Evolutionary conservation across 2,888 invertebrate genomes (phyloP), one percentile per base, ranked within the genome.

Genomic region (Campopleginae sp.): DNA sequence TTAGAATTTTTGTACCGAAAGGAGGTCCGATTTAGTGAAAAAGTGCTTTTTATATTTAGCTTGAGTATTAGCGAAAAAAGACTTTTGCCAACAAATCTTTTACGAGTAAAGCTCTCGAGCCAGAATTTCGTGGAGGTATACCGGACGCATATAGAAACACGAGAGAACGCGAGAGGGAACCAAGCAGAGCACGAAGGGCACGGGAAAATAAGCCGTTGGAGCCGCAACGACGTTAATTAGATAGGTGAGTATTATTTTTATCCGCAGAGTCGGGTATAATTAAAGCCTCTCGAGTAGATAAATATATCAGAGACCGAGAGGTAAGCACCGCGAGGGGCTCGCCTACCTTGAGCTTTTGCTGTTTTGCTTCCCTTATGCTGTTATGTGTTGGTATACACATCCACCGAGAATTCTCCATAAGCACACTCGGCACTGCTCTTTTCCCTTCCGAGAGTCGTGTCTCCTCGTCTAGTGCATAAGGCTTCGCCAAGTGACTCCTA

Each of bases 211-310:
- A 80, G 77, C 79, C 79, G 75, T 63, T 65, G 61, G 78, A 65
- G 79, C 78, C 72, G 86, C 86, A 86, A 84, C 86, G 86, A 86
- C 87, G 88, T 88, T 88, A 88, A 88, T 88, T 88, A 86, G 87
- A 88, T 87, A 88, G 86, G 84, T 86, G 84, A 77, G 87, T 87
- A 88, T 88, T 88, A 87, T 88, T 87, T 88, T 88, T 88, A 87
- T 88, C 86, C 87, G 87, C 85, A 86, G 87, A 88, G 87, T 86
- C 86, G 84, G 83, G 85, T 77, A 86, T 93, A 93, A 93, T 93
- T 93, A 93, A 93, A 93, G 93, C 92, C 93, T 92, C 92, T 92
- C 91, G 92, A 93, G 93, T 93, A 93, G 92, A 92, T 93, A 93
- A 93, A 93, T 93, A 93, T 93, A 85, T 85, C 85, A 85, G 85